Conservation (phyloP, 1,140 invertebrate species). For the Atta texana region DNA sequence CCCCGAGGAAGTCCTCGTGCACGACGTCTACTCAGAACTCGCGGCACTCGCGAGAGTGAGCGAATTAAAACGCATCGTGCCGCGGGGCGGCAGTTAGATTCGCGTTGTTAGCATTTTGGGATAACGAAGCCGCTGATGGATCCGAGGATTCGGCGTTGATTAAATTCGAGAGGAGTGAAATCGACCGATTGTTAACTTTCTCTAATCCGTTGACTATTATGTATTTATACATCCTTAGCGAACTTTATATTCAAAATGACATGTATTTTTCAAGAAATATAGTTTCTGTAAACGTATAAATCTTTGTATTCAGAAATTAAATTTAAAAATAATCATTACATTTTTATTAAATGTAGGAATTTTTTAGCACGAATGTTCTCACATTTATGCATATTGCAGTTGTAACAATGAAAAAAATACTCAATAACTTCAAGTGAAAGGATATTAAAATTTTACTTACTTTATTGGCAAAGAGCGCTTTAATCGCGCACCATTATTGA, state of each 20-base stretch:
- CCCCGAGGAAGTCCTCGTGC: conserved; percentile 72
- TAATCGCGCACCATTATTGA: conserved; percentile 39
- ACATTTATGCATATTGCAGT: background rate
- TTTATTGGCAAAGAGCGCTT: background rate
- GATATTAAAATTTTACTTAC: conserved; percentile 4
- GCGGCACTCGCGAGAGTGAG: conserved; percentile 70
- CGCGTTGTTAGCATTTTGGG: conserved; percentile 44
- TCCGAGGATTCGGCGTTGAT: conserved; percentile 49
- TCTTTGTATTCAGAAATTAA: background rate
- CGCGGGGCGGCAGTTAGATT: conserved; percentile 48
- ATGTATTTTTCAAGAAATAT: background rate
- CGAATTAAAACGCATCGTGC: conserved; percentile 82
- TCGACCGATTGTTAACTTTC: conserved; percentile 53
- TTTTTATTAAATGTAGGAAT: background rate
- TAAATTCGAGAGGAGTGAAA: conserved; percentile 33
- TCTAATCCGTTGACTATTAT: conserved; percentile 6
- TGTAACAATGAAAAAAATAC: background rate
- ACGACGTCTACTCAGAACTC: conserved; percentile 67
- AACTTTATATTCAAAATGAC: background rate
- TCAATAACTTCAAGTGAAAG: background rate
- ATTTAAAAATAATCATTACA: background rate
- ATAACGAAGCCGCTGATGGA: conserved; percentile 59
- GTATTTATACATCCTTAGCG: background rate
- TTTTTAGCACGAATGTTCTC: background rate
- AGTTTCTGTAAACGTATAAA: background rate